Base-by-base conservation (phyloP, 2,113 vertebrate genomes). In the Sigmodon hispidus region DNA sequence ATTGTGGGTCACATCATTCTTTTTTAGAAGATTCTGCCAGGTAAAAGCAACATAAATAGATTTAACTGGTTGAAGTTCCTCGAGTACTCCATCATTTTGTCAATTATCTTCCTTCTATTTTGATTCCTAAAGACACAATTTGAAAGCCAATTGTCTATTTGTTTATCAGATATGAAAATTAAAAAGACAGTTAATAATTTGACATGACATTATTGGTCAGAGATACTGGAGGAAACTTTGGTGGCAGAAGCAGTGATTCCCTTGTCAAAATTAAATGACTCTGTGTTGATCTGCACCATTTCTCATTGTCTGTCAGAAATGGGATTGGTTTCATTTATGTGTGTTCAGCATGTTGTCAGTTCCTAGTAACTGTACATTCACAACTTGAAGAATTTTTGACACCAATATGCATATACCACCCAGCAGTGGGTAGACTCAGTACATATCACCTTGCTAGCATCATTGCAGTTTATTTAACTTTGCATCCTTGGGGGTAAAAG, bases 301-400 rank as follows among this genome's bases (percentile, higher is more conserved):
- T 83, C 61, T 96, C 84, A 31, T 65, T 57, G 5, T 59, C 57
- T 76, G 29, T 86, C 59, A 87, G 75, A 93, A 88, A 48, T n/a
- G 86, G 29, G 75, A n/a, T 22, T 19, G 15, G n/a, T 15, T 67
- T 67, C 61, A 65, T 45, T 52, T 92, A 22, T 36, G 17, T 45
- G 17, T 36, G 13, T 40, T 10, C 22, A 21, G 52, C 36, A 7
- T 69, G 8, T 63, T 57, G 48, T 52, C 57, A 59, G 31, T 87
- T 75, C 57, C 63, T 92, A 67, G 40, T 77, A 69, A 89, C 36
- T 19, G 19, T 9, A 11, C 34, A 52, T 40, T 83, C 69, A n/a
- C 40, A 34, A 43, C 67, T 50, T 22, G 17, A 69, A 57, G 48
- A 31, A 79, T 40, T 87, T 96, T 57, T 43, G 15, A 77, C 22